Conservation (phyloP, 2,888 invertebrate genomes). For the Yponomeuta plumbellus region DNA sequence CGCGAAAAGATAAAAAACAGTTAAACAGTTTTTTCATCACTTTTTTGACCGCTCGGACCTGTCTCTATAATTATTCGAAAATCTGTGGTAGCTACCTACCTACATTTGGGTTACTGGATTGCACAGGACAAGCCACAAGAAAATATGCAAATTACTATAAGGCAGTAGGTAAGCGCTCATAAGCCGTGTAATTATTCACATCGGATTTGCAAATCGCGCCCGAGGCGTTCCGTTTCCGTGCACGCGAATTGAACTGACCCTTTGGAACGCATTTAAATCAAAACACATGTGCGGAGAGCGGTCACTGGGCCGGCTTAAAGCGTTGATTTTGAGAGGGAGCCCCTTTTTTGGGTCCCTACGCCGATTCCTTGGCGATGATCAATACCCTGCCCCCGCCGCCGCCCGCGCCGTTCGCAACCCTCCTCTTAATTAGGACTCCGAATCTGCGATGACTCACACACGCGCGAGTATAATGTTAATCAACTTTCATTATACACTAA, state of each 20-base stretch:
- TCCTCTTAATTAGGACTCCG: constrained; percentile 89
- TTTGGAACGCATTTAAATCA: constrained; percentile 63
- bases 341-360: constrained; percentile 74
- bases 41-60: background rate
- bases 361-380: constrained; percentile 76
- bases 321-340: constrained; percentile 71
- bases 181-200: constrained; percentile 76
- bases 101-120: constrained; percentile 30
- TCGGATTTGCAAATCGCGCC: constrained; percentile 73
- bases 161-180: constrained; percentile 74
- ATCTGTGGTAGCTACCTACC: background rate
- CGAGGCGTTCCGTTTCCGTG: constrained; percentile 64
- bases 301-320: constrained; percentile 56
- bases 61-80: background rate
- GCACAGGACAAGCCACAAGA: constrained; percentile 61
- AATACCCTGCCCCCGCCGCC: constrained; percentile 63
- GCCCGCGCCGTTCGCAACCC: constrained; percentile 47
- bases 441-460: constrained; percentile 89
- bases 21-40: background rate
- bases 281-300: constrained; percentile 73
- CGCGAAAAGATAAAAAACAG: background rate
- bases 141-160: constrained; percentile 75
- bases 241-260: constrained; percentile 70
- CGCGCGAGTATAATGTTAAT: constrained; percentile 71
- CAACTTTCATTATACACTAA: constrained; percentile 77